Evolutionary conservation across 2,113 vertebrate species (phyloP).

Genomic region (Chrysemys picta): DNA sequence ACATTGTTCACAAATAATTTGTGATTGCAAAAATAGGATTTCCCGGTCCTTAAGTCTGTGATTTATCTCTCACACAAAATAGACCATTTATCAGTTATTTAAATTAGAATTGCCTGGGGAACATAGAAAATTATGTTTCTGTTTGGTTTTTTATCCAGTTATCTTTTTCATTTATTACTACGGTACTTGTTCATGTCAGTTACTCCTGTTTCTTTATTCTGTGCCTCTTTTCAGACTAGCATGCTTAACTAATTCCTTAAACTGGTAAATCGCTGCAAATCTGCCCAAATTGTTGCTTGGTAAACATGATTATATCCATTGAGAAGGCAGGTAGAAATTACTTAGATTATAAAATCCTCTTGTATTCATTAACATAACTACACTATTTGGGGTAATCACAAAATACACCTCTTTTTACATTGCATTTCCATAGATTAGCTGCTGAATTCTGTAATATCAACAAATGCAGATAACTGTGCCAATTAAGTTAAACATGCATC

Average conservation of each 20-base stretch:
- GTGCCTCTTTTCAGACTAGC: constrained; percentile 54
- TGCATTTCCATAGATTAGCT: constrained; percentile 21
- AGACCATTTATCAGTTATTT: background rate
- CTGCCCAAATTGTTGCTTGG: background rate
- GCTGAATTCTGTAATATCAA: constrained; percentile 51
- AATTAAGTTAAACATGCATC: constrained; percentile 3
- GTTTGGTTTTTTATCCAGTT: background rate
- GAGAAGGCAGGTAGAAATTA: constrained; percentile 15
- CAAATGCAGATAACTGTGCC: background rate
- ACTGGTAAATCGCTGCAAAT: constrained; percentile 70
- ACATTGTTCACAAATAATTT: background rate
- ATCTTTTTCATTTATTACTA: constrained; percentile 1
- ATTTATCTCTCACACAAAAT: background rate
- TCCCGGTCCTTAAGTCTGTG: background rate
- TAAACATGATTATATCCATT: constrained; percentile 45
- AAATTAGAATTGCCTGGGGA: background rate
- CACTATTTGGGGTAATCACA: background rate
- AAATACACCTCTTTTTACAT: constrained; percentile 26
- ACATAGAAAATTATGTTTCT: background rate
- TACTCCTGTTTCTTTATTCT: constrained; percentile 61
- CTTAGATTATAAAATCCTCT: background rate
- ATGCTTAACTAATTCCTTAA: constrained; percentile 65
- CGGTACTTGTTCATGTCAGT: constrained; percentile 14
- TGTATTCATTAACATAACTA: background rate
- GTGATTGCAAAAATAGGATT: background rate